A percentile compares a stretch with the other conserved stretches of the same genome.
These are phyloP conservation scores for Chaetoderma sp. DNA, from an alignment of 2,888 invertebrate species.

Conservation along the genomic window DNA sequence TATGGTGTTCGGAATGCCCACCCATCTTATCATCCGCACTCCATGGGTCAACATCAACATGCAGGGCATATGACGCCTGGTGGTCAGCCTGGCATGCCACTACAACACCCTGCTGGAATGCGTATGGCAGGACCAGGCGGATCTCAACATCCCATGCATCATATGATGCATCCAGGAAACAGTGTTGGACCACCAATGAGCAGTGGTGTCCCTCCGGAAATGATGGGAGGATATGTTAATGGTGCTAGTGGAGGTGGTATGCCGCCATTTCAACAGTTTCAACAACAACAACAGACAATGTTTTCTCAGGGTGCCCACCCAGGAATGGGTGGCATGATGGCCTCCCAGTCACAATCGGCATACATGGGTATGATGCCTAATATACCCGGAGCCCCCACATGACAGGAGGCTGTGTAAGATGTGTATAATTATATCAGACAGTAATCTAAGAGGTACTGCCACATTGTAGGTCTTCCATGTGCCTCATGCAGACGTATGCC, in stretches of 20 bases:
- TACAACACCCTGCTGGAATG: no score
- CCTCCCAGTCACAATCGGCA: conserved; percentile 36
- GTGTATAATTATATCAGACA: no score
- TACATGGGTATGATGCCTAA: conserved; percentile 54
- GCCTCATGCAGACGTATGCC: no score
- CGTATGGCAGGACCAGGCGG: no score
- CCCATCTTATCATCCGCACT: neutral
- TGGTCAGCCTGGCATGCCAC: neutral
- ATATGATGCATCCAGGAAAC: no score
- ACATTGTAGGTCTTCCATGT: no score
- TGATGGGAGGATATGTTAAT: neutral
- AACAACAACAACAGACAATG: conserved; percentile 66
- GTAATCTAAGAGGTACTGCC: no score
- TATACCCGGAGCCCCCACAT: conserved; percentile 47
- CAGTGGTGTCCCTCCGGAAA: conserved; percentile 5
- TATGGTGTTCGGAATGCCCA: conserved; percentile 45
- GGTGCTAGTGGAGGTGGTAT: conserved; percentile 35
- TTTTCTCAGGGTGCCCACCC: conserved; percentile 55
- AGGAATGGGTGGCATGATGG: conserved; percentile 57
- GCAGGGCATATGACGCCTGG: conserved; percentile 1
- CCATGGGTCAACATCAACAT: no score
- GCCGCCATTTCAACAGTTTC: conserved; percentile 64
- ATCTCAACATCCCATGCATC: no score
- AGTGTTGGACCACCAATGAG: neutral
- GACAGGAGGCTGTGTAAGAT: conserved; percentile 36